Evolutionary conservation across 2,888 invertebrate species (phyloP), one percentile per base, ranked within the genome.

Genomic region (Andrena dorsata): DNA sequence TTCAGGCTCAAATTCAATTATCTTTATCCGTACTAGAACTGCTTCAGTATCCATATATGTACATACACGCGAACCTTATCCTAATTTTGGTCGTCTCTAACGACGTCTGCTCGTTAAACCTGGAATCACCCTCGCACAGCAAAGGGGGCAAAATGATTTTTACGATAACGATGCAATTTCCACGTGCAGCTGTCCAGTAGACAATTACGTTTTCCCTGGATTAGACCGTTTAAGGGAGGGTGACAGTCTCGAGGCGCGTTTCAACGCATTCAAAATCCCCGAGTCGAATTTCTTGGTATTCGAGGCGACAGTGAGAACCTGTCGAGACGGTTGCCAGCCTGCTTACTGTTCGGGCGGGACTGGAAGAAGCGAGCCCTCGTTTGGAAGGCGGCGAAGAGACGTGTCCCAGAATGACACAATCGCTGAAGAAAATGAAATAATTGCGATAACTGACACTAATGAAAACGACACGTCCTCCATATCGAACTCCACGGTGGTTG

Each of bases 241-340:
- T 0, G 98, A 98, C 91, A 98, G 97, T 3, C 94, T 98, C 71
- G 98, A 98, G 94, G 98, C 98, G 0, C 95, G 98, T 90, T 98
- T 98, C 93, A 98, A 98, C 93, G 98, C 98, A 0, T 98, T 98
- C 93, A 98, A 98, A 94, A 98, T 98, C 86, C 98, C 98, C 0
- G 98, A 98, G 94, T 98, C 98, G 0, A 98, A 98, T 94, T 98
- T 98, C 95, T 94, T 98, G 88, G 98, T 98, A 0, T 98, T 98
- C 91, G 98, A 98, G 94, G 98, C 98, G 0, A 98, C 97, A 0
- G 98, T 98, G 0, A 95, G 97, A 76, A 98, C 98, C 0, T 98
- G 98, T 90, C 95, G 98, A 58, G 98, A 98, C 68, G 98, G 98
- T 7, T 98, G 98, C 91, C 98, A 98, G 92, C 98, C 98, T 63